Evolutionary conservation across 1,140 invertebrate species (phyloP), one percentile per base, ranked within the genome.

Genomic region (Forficula auricularia): DNA sequence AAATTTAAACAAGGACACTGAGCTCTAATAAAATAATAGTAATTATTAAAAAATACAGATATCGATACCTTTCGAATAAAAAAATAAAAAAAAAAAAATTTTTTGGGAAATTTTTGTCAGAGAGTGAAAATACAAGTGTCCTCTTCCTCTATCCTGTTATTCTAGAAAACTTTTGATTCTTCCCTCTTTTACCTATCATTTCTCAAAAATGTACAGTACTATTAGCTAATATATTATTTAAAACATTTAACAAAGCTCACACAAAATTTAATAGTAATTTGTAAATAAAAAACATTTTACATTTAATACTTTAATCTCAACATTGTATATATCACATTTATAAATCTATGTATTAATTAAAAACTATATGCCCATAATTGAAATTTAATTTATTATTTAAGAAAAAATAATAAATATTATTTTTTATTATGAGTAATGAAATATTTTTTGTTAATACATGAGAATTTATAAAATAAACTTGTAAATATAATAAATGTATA

Each of bases 401-500:
- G n/a, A n/a, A n/a, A n/a, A n/a, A n/a, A n/a, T n/a, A n/a, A n/a
- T n/a, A n/a, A n/a, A n/a, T n/a, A n/a, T n/a, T n/a, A n/a, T n/a
- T n/a, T n/a, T n/a, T n/a, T n/a, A n/a, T n/a, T n/a, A n/a, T n/a
- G 19, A 37, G 15, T 37, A 37, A 16, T 2, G 15, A 39, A 39
- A 39, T 39, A 39, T 13, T 22, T 19, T 39, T 9, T 39, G 13
- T 39, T 19, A 19, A 39, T 10, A 39, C 20, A 19, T 39, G 10
- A n/a, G 20, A 9, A 13, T 20, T 19, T 39, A 36, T 13, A 36
- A 7, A 36, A 19, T 14, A 19, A 20, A 20, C 19, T 42, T 46
- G 44, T 46, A 47, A 27, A 43, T 56, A 50, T 52, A 53, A 50
- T 48, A 48, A 58, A 52, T 61, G 57, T 55, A 58, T 58, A 50